These are phyloP conservation scores for Tholera decimalis DNA, from an alignment of 2,888 invertebrate species.

Conservation along the genomic window DNA sequence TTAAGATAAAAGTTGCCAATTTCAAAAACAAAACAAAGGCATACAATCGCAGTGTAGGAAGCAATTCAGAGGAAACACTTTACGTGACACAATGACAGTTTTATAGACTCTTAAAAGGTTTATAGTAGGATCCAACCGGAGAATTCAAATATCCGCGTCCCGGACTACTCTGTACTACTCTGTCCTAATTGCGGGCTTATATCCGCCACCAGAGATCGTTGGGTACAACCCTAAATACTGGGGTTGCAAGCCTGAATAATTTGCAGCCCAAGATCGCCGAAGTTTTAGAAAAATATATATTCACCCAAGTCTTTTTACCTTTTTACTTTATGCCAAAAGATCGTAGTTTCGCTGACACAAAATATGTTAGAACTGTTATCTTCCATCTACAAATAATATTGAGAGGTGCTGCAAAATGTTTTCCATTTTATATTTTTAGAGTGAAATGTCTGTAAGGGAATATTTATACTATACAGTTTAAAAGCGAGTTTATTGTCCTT, in stretches of 20 bases:
- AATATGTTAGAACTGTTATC: constrained; percentile 21
- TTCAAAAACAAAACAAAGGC: constrained; percentile 15
- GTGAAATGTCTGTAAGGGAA: constrained; percentile 7
- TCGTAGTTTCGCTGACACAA: constrained; percentile 20
- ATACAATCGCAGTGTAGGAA: constrained; percentile 6
- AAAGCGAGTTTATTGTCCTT: constrained; percentile 7
- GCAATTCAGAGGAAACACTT: constrained; percentile 27
- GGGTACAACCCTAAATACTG: constrained; percentile 36
- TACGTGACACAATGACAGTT: constrained; percentile 27
- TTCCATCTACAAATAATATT: constrained; percentile 26
- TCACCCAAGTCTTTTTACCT: constrained; percentile 7
- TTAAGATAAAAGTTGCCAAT: constrained; percentile 9
- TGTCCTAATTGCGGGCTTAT: constrained; percentile 52
- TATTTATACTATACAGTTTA: not conserved
- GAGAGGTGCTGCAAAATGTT: constrained; percentile 7
- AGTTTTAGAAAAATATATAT: constrained; percentile 2
- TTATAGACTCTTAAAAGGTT: constrained; percentile 46
- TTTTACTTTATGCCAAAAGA: constrained; percentile 20
- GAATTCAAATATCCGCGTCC: constrained; percentile 56
- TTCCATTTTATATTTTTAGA: constrained; percentile 3
- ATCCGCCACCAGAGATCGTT: constrained; percentile 38
- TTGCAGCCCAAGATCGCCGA: not conserved
- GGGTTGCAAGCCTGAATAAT: constrained; percentile 17
- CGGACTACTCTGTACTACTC: constrained; percentile 22
- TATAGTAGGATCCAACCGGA: constrained; percentile 30